Base-by-base conservation (phyloP, 2,113 vertebrate genomes). In the Brienomyrus longianalis region DNA sequence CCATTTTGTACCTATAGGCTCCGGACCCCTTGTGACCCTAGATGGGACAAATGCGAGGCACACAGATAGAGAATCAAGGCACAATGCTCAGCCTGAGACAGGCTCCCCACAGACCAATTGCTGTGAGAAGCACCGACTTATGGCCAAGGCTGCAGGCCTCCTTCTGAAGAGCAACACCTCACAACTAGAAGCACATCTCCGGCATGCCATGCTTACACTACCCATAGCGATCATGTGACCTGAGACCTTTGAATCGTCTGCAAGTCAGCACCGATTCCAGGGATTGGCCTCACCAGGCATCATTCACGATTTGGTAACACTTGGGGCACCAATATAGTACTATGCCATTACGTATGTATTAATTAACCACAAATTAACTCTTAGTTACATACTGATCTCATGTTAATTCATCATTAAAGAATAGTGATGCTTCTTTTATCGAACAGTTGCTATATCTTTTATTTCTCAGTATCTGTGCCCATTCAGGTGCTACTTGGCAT, bases 21-120 rank as follows among this genome's bases (percentile, higher is more conserved):
- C 56, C 8, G 2, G 21, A 9, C 59, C n/a, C 23, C 23, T n/a
- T n/a, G n/a, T 66, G 59, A 66, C 59, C 56, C 59, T 27, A 66
- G 23, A 66, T 66, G 23, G 23, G 21, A n/a, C 21, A 62, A 62
- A 23, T 23, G 8, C 0, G 8, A 66, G 8, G n/a, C n/a, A 88
- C 89, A 47, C 83, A 91, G 83, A 91, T 92, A 89, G 59, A 62
- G 89, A 92, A 91, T 91, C 90, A 90, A 92, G 90, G 88, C 31
- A 17, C 13, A 0, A 17, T 3, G 35, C 17, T 35, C 10, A 83
- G 39, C 21, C 15, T 39, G 48, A 35, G 31, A 27, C 21, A 10
- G 83, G 23, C n/a, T 21, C 47, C 27, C 17, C 15, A 9, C 23
- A 27, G 62, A 80, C 83, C 19, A n/a, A 48, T 51, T 13, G 56